Evolutionary conservation across 2,113 vertebrate species (phyloP).

Genomic region (Psephotus haematonotus): DNA sequence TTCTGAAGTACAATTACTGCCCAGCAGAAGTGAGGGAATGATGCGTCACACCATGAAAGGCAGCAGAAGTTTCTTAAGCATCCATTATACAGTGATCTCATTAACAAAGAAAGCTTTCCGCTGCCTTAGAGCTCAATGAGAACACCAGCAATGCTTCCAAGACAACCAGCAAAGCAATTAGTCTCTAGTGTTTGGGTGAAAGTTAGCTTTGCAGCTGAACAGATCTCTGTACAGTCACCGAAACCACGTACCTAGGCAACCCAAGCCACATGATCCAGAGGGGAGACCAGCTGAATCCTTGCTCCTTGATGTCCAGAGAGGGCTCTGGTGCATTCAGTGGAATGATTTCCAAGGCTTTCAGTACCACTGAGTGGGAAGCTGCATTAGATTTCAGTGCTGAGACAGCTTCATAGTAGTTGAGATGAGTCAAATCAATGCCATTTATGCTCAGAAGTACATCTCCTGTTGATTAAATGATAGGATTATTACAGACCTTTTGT

Average conservation of each 20-base stretch:
- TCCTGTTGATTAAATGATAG: conserved; percentile 66
- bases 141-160: not conserved
- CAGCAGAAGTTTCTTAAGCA: not conserved
- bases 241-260: conserved; percentile 80
- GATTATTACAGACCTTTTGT: not conserved
- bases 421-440: conserved; percentile 85
- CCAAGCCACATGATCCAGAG: conserved; percentile 90
- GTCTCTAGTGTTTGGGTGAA: not conserved
- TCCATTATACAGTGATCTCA: not conserved
- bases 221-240: not conserved
- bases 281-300: conserved; percentile 82
- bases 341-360: conserved; percentile 84
- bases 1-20: not conserved
- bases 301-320: conserved; percentile 76
- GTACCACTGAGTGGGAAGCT: conserved; percentile 80
- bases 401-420: conserved; percentile 88
- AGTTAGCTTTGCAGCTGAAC: not conserved
- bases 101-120: not conserved
- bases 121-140: not conserved
- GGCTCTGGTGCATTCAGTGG: conserved; percentile 70
- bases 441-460: conserved; percentile 90
- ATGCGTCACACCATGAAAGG: not conserved
- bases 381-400: conserved; percentile 87
- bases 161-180: not conserved
- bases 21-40: not conserved